Base-by-base conservation (phyloP, 2,113 vertebrate species). In the Hipposideros armiger region DNA sequence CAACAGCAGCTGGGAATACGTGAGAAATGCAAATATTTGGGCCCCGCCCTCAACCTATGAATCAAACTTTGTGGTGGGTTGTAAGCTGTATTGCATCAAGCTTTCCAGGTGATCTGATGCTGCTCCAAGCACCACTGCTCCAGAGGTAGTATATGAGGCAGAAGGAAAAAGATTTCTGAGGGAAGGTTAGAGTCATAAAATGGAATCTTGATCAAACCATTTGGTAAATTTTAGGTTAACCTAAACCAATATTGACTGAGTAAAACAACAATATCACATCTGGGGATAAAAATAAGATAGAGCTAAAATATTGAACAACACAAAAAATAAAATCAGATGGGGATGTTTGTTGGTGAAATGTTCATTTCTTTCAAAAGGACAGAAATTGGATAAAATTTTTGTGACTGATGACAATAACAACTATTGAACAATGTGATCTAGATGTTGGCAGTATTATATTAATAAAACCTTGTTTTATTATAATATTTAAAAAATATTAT, bases 251-350 rank as follows among this genome's bases (percentile, higher is more conserved):
- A 2, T 1, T 45, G 56, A 78, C n/a, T 40, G 14, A 87, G 10
- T 67, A 45, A 62, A 89, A 76, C 4, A 76, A 56, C 22, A 78
- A 69, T 69, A 60, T 52, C 19, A 73, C 80, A n/a, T 45, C 78
- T 80, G 8, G 26, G 16, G 0, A n/a, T 45, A 86, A 85, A 92
- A 92, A 76, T 70, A 82, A 73, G 62, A 28, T 22, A 66, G 19
- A 94, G 20, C 11, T 80, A 78, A 90, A 96, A 58, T 93, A 84
- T 3, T 78, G 32, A 91, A 69, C 24, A 52, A 93, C 2, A 50
- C 11, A n/a, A 52, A 95, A 70, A 66, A 4, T 86, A 81, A 92
- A 17, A 56, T 36, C 73, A 1, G 3, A 36, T 72, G 3, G 0
- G 11, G 4, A 11, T 64, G 40, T 50, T 22, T 94, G 1, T 72